Percentiles rank a stretch among this genome's conserved stretches.
phyloP scores from a whole-genome alignment of 2,888 invertebrate species.

The Alloplasta piceator region DNA sequence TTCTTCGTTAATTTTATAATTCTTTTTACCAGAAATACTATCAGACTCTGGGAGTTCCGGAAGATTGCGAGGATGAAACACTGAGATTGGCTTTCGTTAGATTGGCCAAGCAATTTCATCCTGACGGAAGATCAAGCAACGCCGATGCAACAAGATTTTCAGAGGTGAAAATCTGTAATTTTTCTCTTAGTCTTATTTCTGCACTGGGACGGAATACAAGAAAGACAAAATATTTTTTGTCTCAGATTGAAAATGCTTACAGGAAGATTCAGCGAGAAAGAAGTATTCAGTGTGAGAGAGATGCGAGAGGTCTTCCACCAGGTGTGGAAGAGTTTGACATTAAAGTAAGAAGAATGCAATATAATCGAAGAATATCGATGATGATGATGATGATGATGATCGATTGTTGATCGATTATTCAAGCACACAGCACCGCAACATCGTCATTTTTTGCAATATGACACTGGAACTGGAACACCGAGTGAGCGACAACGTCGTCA shows the following conservation, averaged over 20 bases:
- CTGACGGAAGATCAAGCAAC: slow-evolving; percentile 90
- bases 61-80: slow-evolving; percentile 89
- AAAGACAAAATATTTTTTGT: slow-evolving; percentile 12
- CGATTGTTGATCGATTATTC: background rate
- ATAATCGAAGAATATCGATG: background rate
- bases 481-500: slow-evolving; percentile 92
- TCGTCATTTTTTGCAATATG: slow-evolving; percentile 91
- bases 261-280: slow-evolving; percentile 81
- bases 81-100: slow-evolving; percentile 89
- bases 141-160: slow-evolving; percentile 91
- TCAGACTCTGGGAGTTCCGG: slow-evolving; percentile 87
- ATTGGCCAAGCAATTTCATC: slow-evolving; percentile 92
- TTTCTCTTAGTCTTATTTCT: slow-evolving; percentile 2
- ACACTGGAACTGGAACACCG: slow-evolving; percentile 91
- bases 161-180: slow-evolving; percentile 78
- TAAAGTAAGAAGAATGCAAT: slow-evolving; percentile 82
- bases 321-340: slow-evolving; percentile 87
- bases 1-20: background rate
- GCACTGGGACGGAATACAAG: background rate
- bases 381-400: background rate
- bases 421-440: slow-evolving; percentile 95
- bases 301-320: slow-evolving; percentile 82
- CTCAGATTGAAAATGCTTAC: slow-evolving; percentile 89
- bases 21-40: slow-evolving; percentile 86
- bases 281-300: slow-evolving; percentile 80